Conservation (phyloP, 2,113 vertebrate species). For the Scopus umbretta region DNA sequence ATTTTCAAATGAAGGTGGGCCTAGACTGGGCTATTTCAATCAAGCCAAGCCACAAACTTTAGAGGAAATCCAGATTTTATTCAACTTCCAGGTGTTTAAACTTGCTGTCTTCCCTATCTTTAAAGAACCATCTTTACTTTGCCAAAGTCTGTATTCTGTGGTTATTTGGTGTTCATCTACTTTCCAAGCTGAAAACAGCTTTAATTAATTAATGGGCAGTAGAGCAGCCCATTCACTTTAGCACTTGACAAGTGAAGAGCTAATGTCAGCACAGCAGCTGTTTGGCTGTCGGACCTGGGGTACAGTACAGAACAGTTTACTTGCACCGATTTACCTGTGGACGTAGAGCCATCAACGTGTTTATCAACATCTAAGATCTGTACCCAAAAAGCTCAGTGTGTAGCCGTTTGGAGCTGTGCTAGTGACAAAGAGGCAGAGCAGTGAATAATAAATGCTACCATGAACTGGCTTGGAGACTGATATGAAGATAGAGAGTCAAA, state of each 20-base stretch:
- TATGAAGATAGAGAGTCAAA: conserved; percentile 9
- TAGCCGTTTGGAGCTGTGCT: neutral
- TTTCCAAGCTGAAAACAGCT: neutral
- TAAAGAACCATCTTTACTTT: neutral
- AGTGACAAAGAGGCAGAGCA: neutral
- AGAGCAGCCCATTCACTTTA: neutral
- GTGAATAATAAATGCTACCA: neutral
- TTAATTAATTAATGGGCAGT: neutral
- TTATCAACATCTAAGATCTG: neutral
- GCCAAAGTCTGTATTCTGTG: neutral
- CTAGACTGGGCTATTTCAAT: neutral
- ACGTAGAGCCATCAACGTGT: neutral
- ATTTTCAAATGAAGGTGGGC: neutral
- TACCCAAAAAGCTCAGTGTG: neutral
- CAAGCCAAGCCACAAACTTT: neutral
- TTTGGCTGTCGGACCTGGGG: neutral
- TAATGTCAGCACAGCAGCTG: fast-evolving
- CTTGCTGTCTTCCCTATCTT: neutral
- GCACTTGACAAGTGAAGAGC: neutral
- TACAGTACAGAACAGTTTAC: neutral
- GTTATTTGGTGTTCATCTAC: neutral
- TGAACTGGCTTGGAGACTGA: neutral
- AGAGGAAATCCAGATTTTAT: neutral
- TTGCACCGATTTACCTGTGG: neutral
- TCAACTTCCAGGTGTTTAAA: neutral